phyloP scores from a whole-genome alignment of 1,140 invertebrate genomes.

The Drosophila willistoni region DNA sequence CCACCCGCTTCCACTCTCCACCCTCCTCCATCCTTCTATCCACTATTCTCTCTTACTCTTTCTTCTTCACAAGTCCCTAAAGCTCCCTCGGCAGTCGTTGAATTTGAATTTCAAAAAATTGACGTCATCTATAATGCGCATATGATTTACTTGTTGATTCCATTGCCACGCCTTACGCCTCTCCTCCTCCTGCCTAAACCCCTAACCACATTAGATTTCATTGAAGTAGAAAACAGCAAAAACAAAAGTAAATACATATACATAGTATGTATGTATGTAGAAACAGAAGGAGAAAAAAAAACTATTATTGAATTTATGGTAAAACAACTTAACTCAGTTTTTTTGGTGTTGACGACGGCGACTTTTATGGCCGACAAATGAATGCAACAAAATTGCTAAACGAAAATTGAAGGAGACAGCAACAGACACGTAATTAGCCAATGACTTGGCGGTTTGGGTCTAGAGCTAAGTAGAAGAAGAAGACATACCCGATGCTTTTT shows the following conservation, averaged over 20 bases:
- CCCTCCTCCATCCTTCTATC: background rate
- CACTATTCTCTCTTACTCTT: conserved; percentile 32
- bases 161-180: conserved; percentile 29
- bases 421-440: conserved; percentile 77
- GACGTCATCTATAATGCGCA: conserved; percentile 75
- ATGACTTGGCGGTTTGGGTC: conserved; percentile 16
- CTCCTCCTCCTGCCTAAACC: conserved; percentile 1
- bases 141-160: conserved; percentile 75
- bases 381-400: conserved; percentile 75
- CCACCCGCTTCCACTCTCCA: background rate
- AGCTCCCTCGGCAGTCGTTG: conserved; percentile 66
- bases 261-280: background rate
- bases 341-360: conserved; percentile 66
- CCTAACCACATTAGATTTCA: conserved; percentile 46
- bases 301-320: conserved; percentile 71
- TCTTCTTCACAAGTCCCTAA: conserved; percentile 22
- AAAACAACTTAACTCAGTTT: conserved; percentile 67
- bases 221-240: conserved; percentile 6
- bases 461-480: background rate
- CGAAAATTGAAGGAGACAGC: conserved; percentile 78
- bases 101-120: conserved; percentile 66
- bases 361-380: conserved; percentile 80
- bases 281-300: conserved; percentile 34
- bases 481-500: conserved; percentile 11
- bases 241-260: conserved; percentile 5